Conservation (phyloP, 1,140 invertebrate species). For the Bombus impatiens region DNA sequence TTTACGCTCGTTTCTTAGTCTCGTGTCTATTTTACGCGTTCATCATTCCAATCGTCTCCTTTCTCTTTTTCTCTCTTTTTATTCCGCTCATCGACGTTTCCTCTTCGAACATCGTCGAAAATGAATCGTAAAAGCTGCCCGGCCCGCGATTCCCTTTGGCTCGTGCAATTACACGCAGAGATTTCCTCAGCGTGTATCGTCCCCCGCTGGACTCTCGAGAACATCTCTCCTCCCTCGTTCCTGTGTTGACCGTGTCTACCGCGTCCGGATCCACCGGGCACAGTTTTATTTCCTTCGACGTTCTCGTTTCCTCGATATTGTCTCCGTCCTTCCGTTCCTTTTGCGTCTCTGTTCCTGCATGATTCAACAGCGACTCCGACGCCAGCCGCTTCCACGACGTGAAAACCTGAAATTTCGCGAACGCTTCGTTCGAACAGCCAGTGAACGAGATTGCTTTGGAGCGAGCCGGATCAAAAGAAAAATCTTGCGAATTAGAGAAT, state of each 20-base stretch:
- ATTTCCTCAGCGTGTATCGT: conserved; percentile 37
- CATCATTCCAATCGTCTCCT: not conserved
- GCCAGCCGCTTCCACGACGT: not conserved
- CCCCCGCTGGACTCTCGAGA: conserved; percentile 9
- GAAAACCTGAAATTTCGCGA: conserved; percentile 7
- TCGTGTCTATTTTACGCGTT: not conserved
- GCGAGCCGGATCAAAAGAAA: not conserved
- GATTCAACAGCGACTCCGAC: conserved; percentile 7
- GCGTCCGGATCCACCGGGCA: not conserved
- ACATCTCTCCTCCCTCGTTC: not conserved
- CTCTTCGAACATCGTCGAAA: conserved; percentile 1
- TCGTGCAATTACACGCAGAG: conserved; percentile 37
- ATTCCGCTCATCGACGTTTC: not conserved
- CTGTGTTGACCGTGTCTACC: conserved; percentile 29
- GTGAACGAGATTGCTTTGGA: conserved; percentile 13
- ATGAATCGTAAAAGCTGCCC: conserved; percentile 42
- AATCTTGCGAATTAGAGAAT: not conserved
- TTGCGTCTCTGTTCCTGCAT: conserved; percentile 26
- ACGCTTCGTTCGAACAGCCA: not conserved
- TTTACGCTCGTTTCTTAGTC: not conserved
- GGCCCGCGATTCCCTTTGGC: not conserved
- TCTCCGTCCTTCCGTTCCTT: not conserved
- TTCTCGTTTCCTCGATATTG: conserved; percentile 53
- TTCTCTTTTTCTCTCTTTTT: not conserved
- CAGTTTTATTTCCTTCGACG: conserved; percentile 48